Percentiles rank a stretch among this genome's conserved stretches.
phyloP scores from a whole-genome alignment of 2,113 vertebrate species.

The Benitochromis conjunctus region DNA sequence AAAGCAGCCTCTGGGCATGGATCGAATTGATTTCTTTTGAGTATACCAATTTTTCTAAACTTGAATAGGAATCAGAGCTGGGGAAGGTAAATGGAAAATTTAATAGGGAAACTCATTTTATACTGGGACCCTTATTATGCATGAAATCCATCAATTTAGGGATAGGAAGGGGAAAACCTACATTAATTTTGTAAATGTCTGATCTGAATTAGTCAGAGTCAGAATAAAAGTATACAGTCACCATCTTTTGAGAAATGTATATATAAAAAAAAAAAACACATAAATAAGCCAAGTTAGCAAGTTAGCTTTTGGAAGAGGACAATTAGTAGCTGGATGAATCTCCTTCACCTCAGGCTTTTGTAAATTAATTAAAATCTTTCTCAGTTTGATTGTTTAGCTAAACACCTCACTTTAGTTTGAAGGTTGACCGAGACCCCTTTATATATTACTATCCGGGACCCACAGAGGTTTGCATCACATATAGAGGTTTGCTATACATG shows the following conservation, averaged over 20 bases:
- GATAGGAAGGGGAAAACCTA: background rate
- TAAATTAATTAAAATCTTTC: background rate
- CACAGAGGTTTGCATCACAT: background rate
- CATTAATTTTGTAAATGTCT: slow-evolving; percentile 43
- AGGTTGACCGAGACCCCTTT: background rate
- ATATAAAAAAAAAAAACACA: background rate
- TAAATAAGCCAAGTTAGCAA: background rate
- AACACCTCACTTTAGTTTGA: background rate
- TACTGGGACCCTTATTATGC: slow-evolving; percentile 16
- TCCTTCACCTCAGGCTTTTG: background rate
- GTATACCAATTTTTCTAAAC: slow-evolving; percentile 56
- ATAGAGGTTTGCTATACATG: background rate
- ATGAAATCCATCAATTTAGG: slow-evolving; percentile 33
- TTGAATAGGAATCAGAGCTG: slow-evolving; percentile 54
- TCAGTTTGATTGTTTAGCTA: background rate
- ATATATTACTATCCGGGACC: background rate
- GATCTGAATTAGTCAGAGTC: background rate
- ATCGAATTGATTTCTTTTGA: slow-evolving; percentile 65
- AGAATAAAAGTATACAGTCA: background rate
- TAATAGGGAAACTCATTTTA: slow-evolving; percentile 48
- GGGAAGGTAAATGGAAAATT: slow-evolving; percentile 8
- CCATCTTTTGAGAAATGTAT: background rate
- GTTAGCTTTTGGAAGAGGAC: background rate
- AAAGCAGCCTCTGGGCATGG: slow-evolving; percentile 56
- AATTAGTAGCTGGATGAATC: background rate